phyloP scores from a whole-genome alignment of 2,888 invertebrate genomes.

The Cephus rjabovi region DNA sequence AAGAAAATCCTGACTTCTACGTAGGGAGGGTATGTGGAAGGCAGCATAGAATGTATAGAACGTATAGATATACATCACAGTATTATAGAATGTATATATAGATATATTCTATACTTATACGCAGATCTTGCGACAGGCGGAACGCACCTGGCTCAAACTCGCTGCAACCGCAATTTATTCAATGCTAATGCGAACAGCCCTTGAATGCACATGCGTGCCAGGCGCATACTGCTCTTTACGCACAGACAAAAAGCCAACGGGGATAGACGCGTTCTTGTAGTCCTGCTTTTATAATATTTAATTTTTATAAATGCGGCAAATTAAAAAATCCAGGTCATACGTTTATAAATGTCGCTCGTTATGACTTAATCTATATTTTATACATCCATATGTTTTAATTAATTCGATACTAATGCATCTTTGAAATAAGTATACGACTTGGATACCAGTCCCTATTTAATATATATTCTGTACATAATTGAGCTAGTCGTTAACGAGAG shows the following conservation, averaged over 20 bases:
- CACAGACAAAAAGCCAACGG: neutral
- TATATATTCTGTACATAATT: neutral
- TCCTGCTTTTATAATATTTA: neutral
- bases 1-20: neutral
- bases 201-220: conserved; percentile 3
- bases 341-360: neutral
- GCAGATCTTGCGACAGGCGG: neutral
- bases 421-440: neutral
- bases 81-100: neutral
- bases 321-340: neutral
- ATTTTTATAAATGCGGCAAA: neutral
- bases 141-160: conserved; percentile 7
- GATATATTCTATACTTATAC: neutral
- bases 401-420: neutral
- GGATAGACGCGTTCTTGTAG: neutral
- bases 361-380: neutral
- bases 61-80: neutral
- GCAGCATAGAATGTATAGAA: neutral
- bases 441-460: neutral
- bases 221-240: neutral
- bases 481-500: neutral
- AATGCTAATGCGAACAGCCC: conserved; percentile 28
- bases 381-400: neutral
- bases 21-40: neutral
- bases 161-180: conserved; percentile 21